Evolutionary conservation across 2,888 invertebrate genomes (phyloP).

Genomic region (Watsonalla cultraria): DNA sequence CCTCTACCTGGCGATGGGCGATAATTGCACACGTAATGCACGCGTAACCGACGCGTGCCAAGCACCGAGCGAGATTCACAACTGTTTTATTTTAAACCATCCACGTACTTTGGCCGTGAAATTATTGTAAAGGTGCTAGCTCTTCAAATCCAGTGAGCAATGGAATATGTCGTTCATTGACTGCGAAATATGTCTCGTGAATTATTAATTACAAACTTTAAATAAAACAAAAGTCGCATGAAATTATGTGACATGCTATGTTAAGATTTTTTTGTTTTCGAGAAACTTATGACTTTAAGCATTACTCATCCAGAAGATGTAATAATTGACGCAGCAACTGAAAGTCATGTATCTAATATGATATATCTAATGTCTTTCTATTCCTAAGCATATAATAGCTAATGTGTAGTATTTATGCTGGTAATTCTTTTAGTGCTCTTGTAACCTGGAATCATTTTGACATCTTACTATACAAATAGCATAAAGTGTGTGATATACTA

Average conservation of each 20-base stretch:
- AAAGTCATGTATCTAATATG: no score
- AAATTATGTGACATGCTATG: constrained; percentile 21
- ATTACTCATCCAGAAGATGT: no score
- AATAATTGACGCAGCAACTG: background rate
- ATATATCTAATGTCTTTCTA: no score
- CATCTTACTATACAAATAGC: no score
- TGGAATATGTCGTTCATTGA: constrained; percentile 61
- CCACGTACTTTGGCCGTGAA: constrained; percentile 63
- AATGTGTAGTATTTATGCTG: no score
- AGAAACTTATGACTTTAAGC: constrained; percentile 6
- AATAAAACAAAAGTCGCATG: constrained; percentile 23
- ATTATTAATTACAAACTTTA: constrained; percentile 27
- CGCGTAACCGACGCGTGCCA: constrained; percentile 49
- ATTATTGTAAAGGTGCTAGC: constrained; percentile 57
- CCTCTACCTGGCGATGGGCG: constrained; percentile 26
- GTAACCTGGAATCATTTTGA: no score
- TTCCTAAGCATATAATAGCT: no score
- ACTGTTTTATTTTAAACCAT: constrained; percentile 75
- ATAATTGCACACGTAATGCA: constrained; percentile 47
- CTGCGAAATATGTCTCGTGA: constrained; percentile 32
- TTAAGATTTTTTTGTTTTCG: constrained; percentile 7
- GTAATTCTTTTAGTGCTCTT: no score
- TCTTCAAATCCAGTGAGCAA: constrained; percentile 47
- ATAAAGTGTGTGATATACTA: no score
- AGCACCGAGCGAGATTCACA: constrained; percentile 57